phyloP scores from a whole-genome alignment of 2,113 vertebrate species.

The Junco hyemalis region DNA sequence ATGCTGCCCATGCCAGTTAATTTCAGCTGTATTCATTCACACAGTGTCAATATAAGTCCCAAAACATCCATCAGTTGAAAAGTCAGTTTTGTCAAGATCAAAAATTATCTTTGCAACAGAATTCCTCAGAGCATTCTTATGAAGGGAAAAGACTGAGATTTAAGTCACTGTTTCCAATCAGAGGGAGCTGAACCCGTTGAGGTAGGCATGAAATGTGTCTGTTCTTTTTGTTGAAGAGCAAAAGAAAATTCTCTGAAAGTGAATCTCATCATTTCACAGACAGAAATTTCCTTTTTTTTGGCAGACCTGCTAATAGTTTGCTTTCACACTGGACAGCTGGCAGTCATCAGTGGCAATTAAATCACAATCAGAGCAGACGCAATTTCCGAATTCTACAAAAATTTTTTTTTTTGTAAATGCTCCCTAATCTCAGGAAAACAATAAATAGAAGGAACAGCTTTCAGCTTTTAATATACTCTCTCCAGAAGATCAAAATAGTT shows the following conservation, averaged over 20 bases:
- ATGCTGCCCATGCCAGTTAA: not conserved
- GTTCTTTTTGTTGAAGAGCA: not conserved
- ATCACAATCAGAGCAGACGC: not conserved
- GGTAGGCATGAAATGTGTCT: not conserved
- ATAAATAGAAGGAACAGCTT: not conserved
- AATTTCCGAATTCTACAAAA: not conserved
- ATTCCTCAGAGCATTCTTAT: not conserved
- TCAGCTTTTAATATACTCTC: not conserved
- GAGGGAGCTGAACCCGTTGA: accelerated
- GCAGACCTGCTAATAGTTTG: not conserved
- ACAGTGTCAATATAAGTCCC: not conserved
- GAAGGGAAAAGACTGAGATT: not conserved
- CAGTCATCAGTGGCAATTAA: not conserved
- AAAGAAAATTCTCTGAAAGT: not conserved
- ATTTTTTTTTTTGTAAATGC: not conserved
- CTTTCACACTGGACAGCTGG: not conserved
- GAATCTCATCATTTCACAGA: not conserved
- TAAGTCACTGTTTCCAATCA: not conserved
- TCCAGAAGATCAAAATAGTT: not conserved
- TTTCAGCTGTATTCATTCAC: not conserved
- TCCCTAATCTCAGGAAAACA: not conserved
- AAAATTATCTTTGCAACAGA: not conserved
- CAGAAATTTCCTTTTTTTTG: not conserved
- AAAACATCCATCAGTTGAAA: not conserved
- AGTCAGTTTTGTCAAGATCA: not conserved